Evolutionary conservation across 2,888 invertebrate species (phyloP), one percentile per base, ranked within the genome.

Genomic region (Philhelius pedissequus): DNA sequence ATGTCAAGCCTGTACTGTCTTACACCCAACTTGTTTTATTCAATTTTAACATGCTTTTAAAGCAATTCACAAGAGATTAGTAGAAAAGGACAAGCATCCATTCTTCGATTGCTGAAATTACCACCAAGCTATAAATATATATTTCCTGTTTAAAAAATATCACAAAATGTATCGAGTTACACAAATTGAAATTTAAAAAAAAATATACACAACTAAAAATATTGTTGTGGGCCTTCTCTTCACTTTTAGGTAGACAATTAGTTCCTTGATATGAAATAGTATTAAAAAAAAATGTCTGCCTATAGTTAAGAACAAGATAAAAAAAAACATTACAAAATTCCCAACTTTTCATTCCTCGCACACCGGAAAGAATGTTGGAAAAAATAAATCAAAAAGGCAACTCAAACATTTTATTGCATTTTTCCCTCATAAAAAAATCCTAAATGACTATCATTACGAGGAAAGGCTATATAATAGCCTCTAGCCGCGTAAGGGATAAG

Each of bases 351-450:
- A 40, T 38, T 43, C 43, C 27, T 20, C 43, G n/a, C n/a, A n/a
- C n/a, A 27, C 62, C 70, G 62, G 58, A 76, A 62, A 56, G 75
- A 58, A 66, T 18, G 40, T 60, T 68, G 38, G 15, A 52, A 70
- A 52, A 70, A 64, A 70, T 79, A 83, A 83, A 83, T 83, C 83
- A 79, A 83, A n/a, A 83, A 79, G 60, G 68, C 79, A 83, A 66
- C 52, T 64, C 32, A 38, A 56, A 64, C 68, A 68, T 79, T 79
- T 83, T 83, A 83, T 70, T 74, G 79, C 74, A 74, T 66, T 79
- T 70, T 25, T 50, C 27, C 48, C 22, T 22, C 13, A 20, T 52
- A 50, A 74, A 30, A 82, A 64, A 74, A 79, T 52, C 43, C 74
- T 66, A 75, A 83, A 83, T 70, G 74, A 56, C 83, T 75, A 32